Evolutionary conservation across 2,797 vertebrate genomes (phyloP).

Genomic region (Momotus momota): DNA sequence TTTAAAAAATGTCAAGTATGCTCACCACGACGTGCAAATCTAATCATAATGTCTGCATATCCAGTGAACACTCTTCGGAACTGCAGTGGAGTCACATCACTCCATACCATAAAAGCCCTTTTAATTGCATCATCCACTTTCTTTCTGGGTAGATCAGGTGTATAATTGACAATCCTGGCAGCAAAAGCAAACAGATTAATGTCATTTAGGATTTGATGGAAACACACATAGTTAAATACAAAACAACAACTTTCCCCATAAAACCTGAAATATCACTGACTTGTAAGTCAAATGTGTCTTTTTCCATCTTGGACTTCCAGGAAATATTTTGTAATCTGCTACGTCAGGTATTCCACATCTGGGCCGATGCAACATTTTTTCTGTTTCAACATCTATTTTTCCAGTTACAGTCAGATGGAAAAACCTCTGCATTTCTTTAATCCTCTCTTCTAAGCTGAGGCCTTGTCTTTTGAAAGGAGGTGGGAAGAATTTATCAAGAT

Average conservation of each 20-base stretch:
- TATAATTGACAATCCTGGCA: constrained; percentile 75
- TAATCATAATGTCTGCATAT: constrained; percentile 77
- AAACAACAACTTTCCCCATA: neutral
- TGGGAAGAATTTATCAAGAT: constrained; percentile 81
- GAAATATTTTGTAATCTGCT: constrained; percentile 53
- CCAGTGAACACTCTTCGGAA: neutral
- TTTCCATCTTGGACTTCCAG: constrained; percentile 73
- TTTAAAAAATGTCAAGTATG: neutral
- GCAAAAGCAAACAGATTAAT: neutral
- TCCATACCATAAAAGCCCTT: constrained; percentile 78
- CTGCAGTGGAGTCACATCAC: constrained; percentile 70
- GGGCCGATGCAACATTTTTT: constrained; percentile 76
- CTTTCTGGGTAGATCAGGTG: constrained; percentile 38
- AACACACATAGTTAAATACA: neutral
- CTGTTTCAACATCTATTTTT: constrained; percentile 67
- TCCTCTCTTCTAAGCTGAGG: constrained; percentile 61
- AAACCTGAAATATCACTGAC: constrained; percentile 64
- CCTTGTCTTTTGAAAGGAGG: neutral
- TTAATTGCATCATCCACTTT: constrained; percentile 67
- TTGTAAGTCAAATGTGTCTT: constrained; percentile 83
- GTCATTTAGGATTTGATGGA: neutral
- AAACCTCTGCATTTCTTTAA: constrained; percentile 86
- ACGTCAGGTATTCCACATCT: constrained; percentile 86
- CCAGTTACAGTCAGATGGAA: constrained; percentile 85
- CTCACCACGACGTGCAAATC: constrained; percentile 74